Conservation (phyloP, 2,113 vertebrate genomes). For the Chinchilla lanigera region DNA sequence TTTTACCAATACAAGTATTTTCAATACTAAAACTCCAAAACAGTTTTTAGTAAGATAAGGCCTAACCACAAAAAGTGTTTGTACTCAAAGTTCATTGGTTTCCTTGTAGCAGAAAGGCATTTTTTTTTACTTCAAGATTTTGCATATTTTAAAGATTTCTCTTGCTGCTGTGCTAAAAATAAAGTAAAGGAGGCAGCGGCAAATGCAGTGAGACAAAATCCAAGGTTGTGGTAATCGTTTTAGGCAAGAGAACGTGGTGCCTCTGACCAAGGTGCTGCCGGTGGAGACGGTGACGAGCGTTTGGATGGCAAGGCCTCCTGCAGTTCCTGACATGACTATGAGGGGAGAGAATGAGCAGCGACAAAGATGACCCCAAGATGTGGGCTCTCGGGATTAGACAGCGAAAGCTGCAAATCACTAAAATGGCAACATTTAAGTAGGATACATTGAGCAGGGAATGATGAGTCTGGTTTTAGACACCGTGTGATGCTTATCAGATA, state of each 20-base stretch:
- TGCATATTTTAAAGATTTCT: neutral
- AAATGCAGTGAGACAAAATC: neutral
- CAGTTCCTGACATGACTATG: neutral
- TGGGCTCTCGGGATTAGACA: neutral
- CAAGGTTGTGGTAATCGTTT: neutral
- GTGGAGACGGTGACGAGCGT: too few relatives aligned
- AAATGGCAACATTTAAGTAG: neutral
- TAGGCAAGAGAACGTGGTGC: neutral
- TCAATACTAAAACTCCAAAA: constrained; percentile 40
- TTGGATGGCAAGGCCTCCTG: neutral
- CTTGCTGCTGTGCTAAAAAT: neutral
- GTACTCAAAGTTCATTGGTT: neutral
- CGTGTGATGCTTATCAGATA: neutral
- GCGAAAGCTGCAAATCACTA: neutral
- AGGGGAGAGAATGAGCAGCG: neutral
- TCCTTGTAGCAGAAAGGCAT: neutral
- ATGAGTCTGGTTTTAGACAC: neutral
- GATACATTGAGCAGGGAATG: neutral
- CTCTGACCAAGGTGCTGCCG: constrained; percentile 7
- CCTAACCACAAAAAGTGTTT: neutral
- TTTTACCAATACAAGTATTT: constrained; percentile 19
- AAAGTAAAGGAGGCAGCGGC: neutral
- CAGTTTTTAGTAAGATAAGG: neutral
- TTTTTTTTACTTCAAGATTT: neutral
- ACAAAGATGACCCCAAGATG: neutral